Conservation (phyloP, 2,888 invertebrate genomes). For the Chironomus tentans region DNA sequence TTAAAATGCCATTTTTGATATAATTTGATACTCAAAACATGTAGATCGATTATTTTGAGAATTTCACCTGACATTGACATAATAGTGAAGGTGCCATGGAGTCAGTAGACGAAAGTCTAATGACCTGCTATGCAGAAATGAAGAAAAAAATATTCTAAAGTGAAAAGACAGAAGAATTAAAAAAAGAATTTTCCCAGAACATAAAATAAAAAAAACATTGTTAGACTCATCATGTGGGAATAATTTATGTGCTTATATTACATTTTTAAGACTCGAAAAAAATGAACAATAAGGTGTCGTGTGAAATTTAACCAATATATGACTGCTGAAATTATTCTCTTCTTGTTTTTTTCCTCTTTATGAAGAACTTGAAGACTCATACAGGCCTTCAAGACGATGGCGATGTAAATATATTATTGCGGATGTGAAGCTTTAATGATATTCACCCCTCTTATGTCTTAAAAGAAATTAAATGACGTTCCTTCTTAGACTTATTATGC, state of each 20-base stretch:
- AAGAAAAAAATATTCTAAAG: too few relatives aligned
- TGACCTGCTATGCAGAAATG: too few relatives aligned
- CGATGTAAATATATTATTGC: not conserved
- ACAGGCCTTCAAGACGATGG: not conserved
- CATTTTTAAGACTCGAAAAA: not conserved
- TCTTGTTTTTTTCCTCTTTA: not conserved
- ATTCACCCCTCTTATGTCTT: constrained; percentile 5
- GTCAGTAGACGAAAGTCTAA: not conserved
- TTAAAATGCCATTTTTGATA: not conserved
- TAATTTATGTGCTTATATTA: not conserved
- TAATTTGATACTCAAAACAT: not conserved
- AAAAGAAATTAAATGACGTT: not conserved
- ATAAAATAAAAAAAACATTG: not conserved
- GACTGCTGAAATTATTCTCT: not conserved
- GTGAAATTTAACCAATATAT: constrained; percentile 12
- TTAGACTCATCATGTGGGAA: constrained; percentile 20
- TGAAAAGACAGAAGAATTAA: not conserved
- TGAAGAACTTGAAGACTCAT: not conserved
- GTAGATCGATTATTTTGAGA: not conserved
- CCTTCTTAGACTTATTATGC: not conserved
- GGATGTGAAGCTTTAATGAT: constrained; percentile 10
- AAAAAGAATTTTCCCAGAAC: not conserved
- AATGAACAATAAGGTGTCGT: constrained; percentile 18
- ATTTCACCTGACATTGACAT: not conserved
- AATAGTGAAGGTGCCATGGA: not conserved